Conservation (phyloP, 1,140 invertebrate species). For the Octopus bimaculoides region DNA sequence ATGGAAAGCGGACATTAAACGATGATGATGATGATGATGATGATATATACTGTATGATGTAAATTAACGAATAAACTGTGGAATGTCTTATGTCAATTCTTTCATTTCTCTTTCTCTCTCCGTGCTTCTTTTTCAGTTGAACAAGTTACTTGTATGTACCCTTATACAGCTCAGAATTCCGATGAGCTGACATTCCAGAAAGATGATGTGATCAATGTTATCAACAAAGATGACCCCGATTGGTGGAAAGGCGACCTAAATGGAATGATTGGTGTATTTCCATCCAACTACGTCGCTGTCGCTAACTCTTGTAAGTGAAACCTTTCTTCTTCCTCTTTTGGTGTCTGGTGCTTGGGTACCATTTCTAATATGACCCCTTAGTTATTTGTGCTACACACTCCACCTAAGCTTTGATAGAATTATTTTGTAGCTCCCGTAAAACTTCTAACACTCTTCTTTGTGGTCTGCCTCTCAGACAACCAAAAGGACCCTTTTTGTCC, state of each 20-base stretch:
- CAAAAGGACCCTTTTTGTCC: too few relatives aligned
- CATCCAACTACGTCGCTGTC: conserved; percentile 55
- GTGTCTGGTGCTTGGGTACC: not conserved
- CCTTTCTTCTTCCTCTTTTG: not conserved
- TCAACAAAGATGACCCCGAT: conserved; percentile 86
- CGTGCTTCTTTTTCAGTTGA: conserved; percentile 63
- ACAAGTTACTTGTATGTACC: conserved; percentile 87
- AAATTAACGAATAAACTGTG: too few relatives aligned
- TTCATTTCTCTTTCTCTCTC: not conserved
- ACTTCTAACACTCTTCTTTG: too few relatives aligned
- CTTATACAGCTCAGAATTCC: conserved; percentile 87
- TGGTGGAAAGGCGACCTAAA: conserved; percentile 96
- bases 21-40: too few relatives aligned
- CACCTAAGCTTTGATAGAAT: not conserved
- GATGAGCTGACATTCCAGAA: conserved; percentile 93
- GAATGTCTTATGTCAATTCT: too few relatives aligned
- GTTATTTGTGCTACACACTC: not conserved
- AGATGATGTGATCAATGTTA: conserved; percentile 87
- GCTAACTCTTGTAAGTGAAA: conserved; percentile 40
- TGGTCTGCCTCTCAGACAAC: too few relatives aligned
- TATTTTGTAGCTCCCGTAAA: too few relatives aligned
- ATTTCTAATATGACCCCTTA: not conserved
- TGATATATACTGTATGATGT: too few relatives aligned
- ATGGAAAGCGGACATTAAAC: too few relatives aligned
- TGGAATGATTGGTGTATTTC: conserved; percentile 61